These are phyloP conservation scores for Pelecanoides urinatrix DNA, from an alignment of 2,113 vertebrate genomes.

Conservation along the genomic window DNA sequence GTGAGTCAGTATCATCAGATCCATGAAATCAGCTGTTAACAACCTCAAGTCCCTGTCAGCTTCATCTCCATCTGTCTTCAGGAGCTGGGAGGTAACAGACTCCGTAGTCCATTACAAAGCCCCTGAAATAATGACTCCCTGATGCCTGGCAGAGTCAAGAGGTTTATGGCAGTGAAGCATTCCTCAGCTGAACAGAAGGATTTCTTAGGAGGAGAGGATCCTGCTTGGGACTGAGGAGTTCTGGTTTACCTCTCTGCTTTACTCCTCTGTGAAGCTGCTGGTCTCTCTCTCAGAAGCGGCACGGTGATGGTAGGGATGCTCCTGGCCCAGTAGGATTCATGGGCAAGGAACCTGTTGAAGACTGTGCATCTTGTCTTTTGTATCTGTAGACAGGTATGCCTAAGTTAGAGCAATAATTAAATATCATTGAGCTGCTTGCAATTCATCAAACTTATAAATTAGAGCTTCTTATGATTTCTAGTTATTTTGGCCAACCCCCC, in stretches of 20 bases:
- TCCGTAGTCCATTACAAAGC: neutral
- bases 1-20: neutral
- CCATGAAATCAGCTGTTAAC: neutral
- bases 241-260: neutral
- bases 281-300: neutral
- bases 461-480: neutral
- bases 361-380: neutral
- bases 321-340: neutral
- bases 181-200: neutral
- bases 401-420: neutral
- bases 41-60: neutral
- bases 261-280: neutral
- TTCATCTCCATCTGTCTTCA: neutral
- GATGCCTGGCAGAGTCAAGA: neutral
- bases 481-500: neutral
- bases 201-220: neutral
- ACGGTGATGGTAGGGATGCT: rapidly evolving
- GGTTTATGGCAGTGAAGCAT: neutral
- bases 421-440: neutral
- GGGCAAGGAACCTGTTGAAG: neutral
- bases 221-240: neutral
- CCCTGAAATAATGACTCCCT: neutral
- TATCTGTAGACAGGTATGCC: neutral
- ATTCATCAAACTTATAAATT: neutral
- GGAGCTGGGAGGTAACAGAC: neutral